Base-by-base conservation (phyloP, 53 echinoderm and acorn worm species). In the Echinarachnius parma region DNA sequence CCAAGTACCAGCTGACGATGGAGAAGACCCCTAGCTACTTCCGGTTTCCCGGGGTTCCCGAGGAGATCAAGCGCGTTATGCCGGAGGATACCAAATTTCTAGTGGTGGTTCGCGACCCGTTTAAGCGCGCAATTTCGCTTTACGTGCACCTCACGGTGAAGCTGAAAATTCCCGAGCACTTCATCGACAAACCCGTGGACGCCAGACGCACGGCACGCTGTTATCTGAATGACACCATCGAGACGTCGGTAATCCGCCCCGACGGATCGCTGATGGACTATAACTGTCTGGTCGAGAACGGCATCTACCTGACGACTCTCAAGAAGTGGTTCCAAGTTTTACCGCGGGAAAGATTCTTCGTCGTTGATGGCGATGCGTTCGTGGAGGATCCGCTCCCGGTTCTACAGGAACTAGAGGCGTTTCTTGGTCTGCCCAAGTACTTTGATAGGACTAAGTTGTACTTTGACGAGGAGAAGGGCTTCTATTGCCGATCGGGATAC, bases 21-120 rank as follows among this genome's bases (percentile, higher is more conserved):
- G 93, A 93, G 66, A 93, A 93, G 58, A 86, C 86, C 2, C 93
- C 93, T 0, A 76, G 79, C 11, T 93, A 93, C 32, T 89, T 82
- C 34, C 72, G 84, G 22, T 75, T 65, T 0, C 55, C 53, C 15
- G 64, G 64, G 14, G 86, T 64, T 9, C 93, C 89, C 1, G 16
- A 46, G 37, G 30, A 75, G 14, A 70, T 93, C 21, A 53, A 72
- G 36, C 42, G 76, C 11, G 79, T 80, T 77, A 80, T 78, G 46
- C 63, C 75, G 4, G 60, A 62, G 10, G 28, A 23, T 1, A 57
- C 66, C 21, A 89, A 85, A 53, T 67, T 93, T 21, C 53, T 93
- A 7, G 59, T 93, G 2, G 84, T 86, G 30, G 83, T 93, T 3
- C 75, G 93, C 27, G 93, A 93, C 16, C 93, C 93, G 16, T 64